Conservation (phyloP, 2,888 invertebrate species). For the Embidobia sp. region DNA sequence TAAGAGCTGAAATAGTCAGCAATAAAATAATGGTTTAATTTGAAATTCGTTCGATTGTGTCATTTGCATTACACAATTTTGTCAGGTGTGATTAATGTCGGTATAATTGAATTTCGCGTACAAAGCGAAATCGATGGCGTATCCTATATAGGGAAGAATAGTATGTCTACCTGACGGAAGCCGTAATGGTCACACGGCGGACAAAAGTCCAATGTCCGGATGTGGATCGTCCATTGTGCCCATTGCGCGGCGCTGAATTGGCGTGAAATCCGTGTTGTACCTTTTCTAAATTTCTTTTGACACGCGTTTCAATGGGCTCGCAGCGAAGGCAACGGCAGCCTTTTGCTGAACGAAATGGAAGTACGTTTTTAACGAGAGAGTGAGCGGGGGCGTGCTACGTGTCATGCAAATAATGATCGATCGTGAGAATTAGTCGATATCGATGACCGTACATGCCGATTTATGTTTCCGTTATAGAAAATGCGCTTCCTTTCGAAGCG, state of each 20-base stretch:
- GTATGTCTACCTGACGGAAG: constrained; percentile 69
- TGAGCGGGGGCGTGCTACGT: constrained; percentile 69
- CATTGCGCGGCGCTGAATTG: constrained; percentile 73
- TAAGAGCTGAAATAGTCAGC: no score
- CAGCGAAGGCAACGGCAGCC: constrained; percentile 54
- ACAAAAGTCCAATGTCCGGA: constrained; percentile 78
- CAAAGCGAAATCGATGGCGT: constrained; percentile 32
- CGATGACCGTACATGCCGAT: constrained; percentile 39
- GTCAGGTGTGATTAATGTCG: constrained; percentile 42
- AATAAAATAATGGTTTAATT: no score
- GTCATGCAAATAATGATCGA: constrained; percentile 74
- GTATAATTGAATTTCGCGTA: constrained; percentile 55
- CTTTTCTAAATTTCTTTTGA: constrained; percentile 75
- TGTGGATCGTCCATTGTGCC: constrained; percentile 71
- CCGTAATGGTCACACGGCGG: constrained; percentile 69
- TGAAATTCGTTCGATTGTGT: no score
- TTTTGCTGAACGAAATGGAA: constrained; percentile 52
- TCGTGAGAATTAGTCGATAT: constrained; percentile 71
- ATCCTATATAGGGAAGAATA: constrained; percentile 8
- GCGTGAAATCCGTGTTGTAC: constrained; percentile 80
- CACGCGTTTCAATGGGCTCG: constrained; percentile 68
- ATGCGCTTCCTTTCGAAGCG: constrained; percentile 6
- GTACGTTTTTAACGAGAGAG: constrained; percentile 69
- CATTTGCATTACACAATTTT: constrained; percentile 27
- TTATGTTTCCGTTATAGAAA: constrained; percentile 35